Conservation (phyloP, 2,113 vertebrate species). For the Syrrhaptes paradoxus region DNA sequence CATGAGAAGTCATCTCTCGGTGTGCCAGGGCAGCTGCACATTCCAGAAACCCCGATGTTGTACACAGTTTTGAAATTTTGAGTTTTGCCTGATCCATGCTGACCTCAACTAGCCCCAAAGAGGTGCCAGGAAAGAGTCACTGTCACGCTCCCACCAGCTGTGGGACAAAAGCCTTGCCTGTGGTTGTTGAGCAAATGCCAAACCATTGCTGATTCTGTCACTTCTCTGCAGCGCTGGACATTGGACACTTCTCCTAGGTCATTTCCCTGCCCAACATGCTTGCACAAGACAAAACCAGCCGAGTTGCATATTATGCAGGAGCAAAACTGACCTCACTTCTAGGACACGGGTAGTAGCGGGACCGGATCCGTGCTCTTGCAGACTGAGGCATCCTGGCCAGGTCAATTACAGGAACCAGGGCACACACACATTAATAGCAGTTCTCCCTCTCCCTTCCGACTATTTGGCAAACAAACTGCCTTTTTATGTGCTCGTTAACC, state of each 20-base stretch:
- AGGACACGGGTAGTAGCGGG: background rate
- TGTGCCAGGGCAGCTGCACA: slow-evolving; percentile 12
- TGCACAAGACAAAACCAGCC: background rate
- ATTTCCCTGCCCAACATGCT: background rate
- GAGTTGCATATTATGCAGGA: background rate
- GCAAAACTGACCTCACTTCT: background rate
- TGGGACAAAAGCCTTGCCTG: background rate
- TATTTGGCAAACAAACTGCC: background rate
- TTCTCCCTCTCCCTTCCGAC: background rate
- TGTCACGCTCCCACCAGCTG: background rate
- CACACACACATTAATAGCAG: background rate
- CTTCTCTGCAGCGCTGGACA: background rate
- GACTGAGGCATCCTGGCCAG: background rate
- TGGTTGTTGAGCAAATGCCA: background rate
- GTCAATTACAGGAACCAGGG: background rate
- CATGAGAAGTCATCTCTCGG: background rate
- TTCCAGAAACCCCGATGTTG: background rate
- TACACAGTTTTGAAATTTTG: background rate
- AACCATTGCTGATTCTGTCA: background rate
- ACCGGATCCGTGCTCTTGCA: background rate
- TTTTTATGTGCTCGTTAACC: background rate
- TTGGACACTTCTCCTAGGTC: background rate
- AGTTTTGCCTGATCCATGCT: background rate
- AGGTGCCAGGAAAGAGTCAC: background rate
- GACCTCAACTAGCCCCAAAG: background rate